Evolutionary conservation across 2,113 vertebrate genomes (phyloP).

Genomic region (Ophthalmotilapia sp.): DNA sequence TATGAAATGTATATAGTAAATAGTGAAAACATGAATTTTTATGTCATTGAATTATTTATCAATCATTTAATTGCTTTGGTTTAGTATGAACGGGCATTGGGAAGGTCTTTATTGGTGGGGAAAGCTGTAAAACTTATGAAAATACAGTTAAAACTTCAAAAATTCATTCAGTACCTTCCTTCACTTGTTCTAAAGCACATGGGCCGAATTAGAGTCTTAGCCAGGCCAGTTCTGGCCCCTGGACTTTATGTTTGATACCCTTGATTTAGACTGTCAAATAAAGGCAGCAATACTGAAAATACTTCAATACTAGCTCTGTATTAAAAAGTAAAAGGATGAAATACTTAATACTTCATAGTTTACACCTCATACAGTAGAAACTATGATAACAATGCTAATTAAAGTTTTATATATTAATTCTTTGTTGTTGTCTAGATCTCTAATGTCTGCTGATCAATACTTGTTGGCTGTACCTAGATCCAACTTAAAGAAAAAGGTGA

Average conservation of each 20-base stretch:
- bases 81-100: rapidly evolving
- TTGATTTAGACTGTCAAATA: not conserved
- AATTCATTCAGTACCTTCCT: not conserved
- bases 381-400: not conserved
- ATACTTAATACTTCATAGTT: not conserved
- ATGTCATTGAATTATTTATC: not conserved
- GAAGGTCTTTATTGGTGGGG: not conserved
- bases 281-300: not conserved
- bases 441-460: not conserved
- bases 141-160: not conserved
- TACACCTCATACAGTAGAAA: not conserved
- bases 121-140: not conserved
- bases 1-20: not conserved
- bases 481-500: not conserved
- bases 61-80: rapidly evolving
- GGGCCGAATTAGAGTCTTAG: not conserved
- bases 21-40: not conserved
- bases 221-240: not conserved
- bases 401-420: not conserved
- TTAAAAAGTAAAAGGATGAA: not conserved
- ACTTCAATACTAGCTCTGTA: not conserved
- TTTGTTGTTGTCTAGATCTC: not conserved
- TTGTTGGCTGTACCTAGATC: not conserved
- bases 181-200: not conserved
- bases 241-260: not conserved